Base-by-base conservation (phyloP, 2,113 vertebrate genomes). In the Onychorhynchus coronatus region DNA sequence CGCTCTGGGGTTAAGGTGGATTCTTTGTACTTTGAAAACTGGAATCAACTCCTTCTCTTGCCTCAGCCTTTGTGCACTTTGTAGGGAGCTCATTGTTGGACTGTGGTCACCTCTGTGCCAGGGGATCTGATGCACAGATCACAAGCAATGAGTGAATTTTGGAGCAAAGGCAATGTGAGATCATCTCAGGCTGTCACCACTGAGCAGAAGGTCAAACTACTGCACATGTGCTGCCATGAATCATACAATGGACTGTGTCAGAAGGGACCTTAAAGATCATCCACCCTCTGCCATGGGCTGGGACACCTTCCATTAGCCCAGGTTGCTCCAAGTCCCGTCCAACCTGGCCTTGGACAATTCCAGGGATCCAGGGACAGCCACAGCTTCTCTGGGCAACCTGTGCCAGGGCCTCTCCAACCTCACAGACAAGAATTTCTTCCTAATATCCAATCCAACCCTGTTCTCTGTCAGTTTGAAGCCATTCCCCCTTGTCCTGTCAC, bases 331-430 rank as follows among this genome's bases (percentile, higher is more conserved):
- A 66, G 19, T 7, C 7, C 37, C 39, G 14, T 52, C 23, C 77
- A 82, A 1, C 44, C 19, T 63, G 50, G 27, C 52, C 44, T 59
- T 10, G 52, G 37, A 0, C 61, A 52, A 19, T 59, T 4, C 23
- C 68, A 59, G 61, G 52, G 37, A 20, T 81, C 49, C 49, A 27
- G 61, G 61, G 23, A 1, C 52, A 81, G 4, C 44, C 61, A 2
- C 86, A 74, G 8, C 68, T 46, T 0, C 21, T 56, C 42, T 72
- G 42, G 30, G 13, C 0, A 71, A 0, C 3, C 39, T 37, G 9
- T 8, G 17, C 35, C 49, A 63, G 49, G 8, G 11, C 21, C 4
- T 56, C 0, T 0, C 8, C 31, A 41, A 4, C 10, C 35, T 41
- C 16, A 22, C 3, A 46, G 8, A 1, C 2, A 28, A 31, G 3